Evolutionary conservation across 2,888 invertebrate species (phyloP).

Genomic region (Osedax frankpressi): DNA sequence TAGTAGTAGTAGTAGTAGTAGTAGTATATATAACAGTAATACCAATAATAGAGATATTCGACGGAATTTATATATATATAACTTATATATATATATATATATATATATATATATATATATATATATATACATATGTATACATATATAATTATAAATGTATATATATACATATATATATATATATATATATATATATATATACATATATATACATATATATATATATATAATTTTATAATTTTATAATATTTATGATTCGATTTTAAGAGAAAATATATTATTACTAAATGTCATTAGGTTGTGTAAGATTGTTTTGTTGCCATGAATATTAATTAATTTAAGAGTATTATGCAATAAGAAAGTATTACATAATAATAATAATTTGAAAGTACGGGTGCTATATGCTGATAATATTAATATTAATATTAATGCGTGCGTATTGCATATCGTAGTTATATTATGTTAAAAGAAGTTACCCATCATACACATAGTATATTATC

Average conservation of each 20-base stretch:
- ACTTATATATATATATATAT: not conserved
- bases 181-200: not conserved
- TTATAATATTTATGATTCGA: not conserved
- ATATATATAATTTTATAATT: not conserved
- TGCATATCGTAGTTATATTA: too few relatives aligned
- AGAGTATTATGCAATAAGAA: too few relatives aligned
- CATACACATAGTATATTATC: too few relatives aligned
- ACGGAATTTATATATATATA: not conserved
- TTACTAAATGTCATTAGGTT: too few relatives aligned
- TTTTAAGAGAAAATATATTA: too few relatives aligned
- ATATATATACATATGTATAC: not conserved
- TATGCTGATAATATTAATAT: too few relatives aligned
- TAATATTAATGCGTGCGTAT: too few relatives aligned
- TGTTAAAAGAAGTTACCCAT: too few relatives aligned
- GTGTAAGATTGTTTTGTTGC: too few relatives aligned
- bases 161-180: not conserved
- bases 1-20: conserved; percentile 11
- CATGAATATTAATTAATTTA: too few relatives aligned
- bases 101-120: not conserved
- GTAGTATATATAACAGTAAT: not conserved
- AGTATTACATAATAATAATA: too few relatives aligned
- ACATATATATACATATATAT: not conserved
- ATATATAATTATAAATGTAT: not conserved
- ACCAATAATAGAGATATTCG: not conserved
- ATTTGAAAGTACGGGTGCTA: too few relatives aligned